phyloP scores from a whole-genome alignment of 2,113 vertebrate species.

The Cyanistes caeruleus region DNA sequence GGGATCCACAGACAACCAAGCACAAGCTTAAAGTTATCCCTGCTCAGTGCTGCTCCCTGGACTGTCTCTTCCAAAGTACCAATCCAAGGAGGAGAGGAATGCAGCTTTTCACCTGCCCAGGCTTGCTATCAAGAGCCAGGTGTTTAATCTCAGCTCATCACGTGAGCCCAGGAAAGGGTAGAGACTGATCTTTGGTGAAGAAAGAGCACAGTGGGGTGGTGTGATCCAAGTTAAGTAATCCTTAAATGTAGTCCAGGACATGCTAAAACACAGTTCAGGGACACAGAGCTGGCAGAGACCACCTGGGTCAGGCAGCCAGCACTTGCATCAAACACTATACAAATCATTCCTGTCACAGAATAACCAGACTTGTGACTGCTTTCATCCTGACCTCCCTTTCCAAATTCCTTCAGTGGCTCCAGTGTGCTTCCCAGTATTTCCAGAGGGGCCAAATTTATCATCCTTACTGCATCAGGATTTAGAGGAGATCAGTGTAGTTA shows the following conservation, averaged over 20 bases:
- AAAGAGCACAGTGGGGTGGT: not conserved
- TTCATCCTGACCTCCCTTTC: not conserved
- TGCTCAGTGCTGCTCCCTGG: not conserved
- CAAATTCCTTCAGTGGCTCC: not conserved
- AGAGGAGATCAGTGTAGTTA: rapidly evolving
- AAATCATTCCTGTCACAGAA: not conserved
- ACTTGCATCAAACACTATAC: not conserved
- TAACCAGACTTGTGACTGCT: not conserved
- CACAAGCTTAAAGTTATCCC: not conserved
- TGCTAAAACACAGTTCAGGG: not conserved
- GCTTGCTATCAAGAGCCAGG: not conserved
- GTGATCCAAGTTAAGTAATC: not conserved
- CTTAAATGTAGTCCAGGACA: not conserved
- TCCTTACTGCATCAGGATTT: not conserved
- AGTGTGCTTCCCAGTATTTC: not conserved
- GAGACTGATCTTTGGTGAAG: not conserved
- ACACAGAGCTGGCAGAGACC: not conserved
- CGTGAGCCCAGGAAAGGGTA: not conserved
- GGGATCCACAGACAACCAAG: not conserved
- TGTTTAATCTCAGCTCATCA: not conserved
- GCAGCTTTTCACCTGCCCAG: not conserved
- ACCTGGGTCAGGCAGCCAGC: not conserved
- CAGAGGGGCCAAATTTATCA: not conserved
- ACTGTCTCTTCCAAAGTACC: not conserved
- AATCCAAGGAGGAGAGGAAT: not conserved